These are phyloP conservation scores for Mustela erminea DNA, from an alignment of 2,797 vertebrate genomes.

Conservation along the genomic window DNA sequence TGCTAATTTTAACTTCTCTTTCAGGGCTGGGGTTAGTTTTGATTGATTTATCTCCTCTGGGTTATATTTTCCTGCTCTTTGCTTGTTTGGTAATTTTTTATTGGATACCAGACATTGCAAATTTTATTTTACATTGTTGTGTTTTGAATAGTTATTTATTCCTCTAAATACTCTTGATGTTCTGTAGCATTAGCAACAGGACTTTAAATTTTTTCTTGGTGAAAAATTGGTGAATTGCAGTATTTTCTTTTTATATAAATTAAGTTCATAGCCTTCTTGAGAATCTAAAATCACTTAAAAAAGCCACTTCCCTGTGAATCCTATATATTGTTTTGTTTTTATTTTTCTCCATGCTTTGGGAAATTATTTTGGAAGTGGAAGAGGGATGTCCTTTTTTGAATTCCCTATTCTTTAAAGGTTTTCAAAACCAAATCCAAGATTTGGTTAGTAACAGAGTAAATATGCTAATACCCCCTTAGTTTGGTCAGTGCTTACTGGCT, in stretches of 20 bases:
- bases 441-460: slow-evolving; percentile 42
- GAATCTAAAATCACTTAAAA: neutral
- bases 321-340: neutral
- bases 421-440: neutral
- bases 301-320: neutral
- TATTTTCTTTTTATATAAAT: neutral
- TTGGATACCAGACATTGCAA: neutral
- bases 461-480: neutral
- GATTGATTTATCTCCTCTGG: neutral
- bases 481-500: neutral
- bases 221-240: neutral
- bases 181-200: neutral
- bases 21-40: neutral
- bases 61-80: neutral
- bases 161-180: slow-evolving; percentile 6
- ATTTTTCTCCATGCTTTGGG: neutral
- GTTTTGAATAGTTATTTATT: neutral
- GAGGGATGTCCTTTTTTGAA: neutral
- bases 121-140: slow-evolving; percentile 4
- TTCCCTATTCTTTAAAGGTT: neutral
- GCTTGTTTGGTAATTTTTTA: neutral
- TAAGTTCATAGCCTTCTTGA: neutral
- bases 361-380: neutral
- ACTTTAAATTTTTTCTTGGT: neutral
- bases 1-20: neutral